phyloP scores from a whole-genome alignment of 2,888 invertebrate genomes.

The Dichetophora obliterata region DNA sequence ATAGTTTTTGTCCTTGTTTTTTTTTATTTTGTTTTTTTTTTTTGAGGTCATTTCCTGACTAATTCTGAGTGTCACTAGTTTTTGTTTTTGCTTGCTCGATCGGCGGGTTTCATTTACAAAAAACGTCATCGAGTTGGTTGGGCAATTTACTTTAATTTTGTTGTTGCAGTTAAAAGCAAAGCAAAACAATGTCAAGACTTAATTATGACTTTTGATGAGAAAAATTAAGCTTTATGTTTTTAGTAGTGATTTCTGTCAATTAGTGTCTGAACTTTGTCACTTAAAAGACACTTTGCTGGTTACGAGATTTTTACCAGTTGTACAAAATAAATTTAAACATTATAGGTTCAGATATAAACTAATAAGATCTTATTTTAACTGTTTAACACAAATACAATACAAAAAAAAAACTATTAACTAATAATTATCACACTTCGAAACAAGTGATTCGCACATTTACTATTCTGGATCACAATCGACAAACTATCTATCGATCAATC shows the following conservation, averaged over 20 bases:
- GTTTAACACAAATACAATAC: background rate
- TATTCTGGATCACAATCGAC: background rate
- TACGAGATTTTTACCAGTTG: background rate
- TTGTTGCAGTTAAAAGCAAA: background rate
- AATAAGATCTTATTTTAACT: too few species aligned
- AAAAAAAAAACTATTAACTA: too few species aligned
- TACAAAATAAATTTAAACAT: conserved; percentile 3
- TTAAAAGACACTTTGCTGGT: background rate
- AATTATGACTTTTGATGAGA: conserved; percentile 24
- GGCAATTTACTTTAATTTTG: background rate
- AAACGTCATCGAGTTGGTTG: background rate
- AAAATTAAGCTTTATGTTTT: conserved; percentile 11
- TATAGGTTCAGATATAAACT: too few species aligned
- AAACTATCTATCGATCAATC: conserved; percentile 21
- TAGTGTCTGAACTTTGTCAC: conserved; percentile 16
- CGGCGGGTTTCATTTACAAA: background rate
- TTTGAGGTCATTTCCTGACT: conserved; percentile 67
- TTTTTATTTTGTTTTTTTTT: background rate
- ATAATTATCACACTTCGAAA: background rate
- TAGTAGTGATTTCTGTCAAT: conserved; percentile 15
- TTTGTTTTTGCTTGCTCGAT: background rate
- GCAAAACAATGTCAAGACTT: conserved; percentile 3
- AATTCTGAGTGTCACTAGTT: conserved; percentile 52
- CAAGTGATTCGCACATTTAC: background rate
- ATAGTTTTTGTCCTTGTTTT: conserved; percentile 2